Evolutionary conservation across 2,113 vertebrate genomes (phyloP), one percentile per base, ranked within the genome.

Genomic region (Podarcis muralis): DNA sequence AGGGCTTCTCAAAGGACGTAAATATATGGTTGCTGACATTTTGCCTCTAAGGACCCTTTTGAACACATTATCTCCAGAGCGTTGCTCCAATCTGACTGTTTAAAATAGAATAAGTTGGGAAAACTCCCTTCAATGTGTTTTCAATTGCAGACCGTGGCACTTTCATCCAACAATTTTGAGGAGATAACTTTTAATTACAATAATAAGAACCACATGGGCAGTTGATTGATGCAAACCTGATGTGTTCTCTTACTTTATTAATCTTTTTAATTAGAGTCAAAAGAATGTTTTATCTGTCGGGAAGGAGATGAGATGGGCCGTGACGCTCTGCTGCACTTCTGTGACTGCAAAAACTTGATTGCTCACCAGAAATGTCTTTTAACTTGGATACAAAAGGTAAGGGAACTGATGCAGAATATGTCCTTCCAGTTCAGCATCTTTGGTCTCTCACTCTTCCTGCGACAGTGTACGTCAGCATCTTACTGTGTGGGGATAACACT

Each of bases 281-380:
- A 97, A 84, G 97, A 97, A 96, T 97, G 96, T 93, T 98, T 98
- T 96, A 98, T 98, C 94, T 98, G 97, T 96, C 92, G 92, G 91
- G 96, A 97, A 92, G 93, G 92, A 91, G 96, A 97, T 84, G 92
- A 97, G 94, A 94, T 93, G 94, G 95, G 91, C 90, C 91, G 89
- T 88, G 96, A 97, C 93, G 93, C 95, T 92, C 93, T 96, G 72
- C 93, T 97, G 92, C 94, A 94, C 92, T 98, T 97, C 91, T 96
- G 94, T 71, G 95, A 96, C 96, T 97, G 96, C 82, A 97, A 96
- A 91, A 97, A 92, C 87, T 91, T 96, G 81, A 87, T 96, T 90
- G 95, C 95, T 95, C 95, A 96, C 91, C 90, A 95, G 84, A 90
- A 90, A 91, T 93, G 90, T 89, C 90, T 97, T 85, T 96, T 96